Evolutionary conservation across 2,113 vertebrate genomes (phyloP).

Genomic region (Dromaius novaehollandiae): DNA sequence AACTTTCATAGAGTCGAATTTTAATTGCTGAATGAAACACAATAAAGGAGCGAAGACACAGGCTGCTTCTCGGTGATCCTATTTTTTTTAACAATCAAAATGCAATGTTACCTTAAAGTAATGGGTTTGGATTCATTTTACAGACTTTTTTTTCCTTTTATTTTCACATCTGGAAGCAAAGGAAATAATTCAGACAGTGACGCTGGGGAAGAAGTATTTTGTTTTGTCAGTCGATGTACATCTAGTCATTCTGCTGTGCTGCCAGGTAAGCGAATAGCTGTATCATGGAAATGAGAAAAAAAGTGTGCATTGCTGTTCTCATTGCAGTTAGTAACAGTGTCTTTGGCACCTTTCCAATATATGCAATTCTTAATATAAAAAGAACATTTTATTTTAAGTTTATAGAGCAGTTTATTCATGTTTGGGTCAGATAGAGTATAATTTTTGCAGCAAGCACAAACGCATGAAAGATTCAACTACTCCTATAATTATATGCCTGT

Average conservation of each 20-base stretch:
- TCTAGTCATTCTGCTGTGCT: not conserved
- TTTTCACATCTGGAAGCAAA: not conserved
- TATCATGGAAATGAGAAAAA: not conserved
- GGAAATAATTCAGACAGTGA: not conserved
- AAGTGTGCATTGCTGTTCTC: not conserved
- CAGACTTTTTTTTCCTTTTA: not conserved
- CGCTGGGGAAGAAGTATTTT: not conserved
- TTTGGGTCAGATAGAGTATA: not conserved
- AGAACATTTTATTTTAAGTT: not conserved
- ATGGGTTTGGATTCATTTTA: not conserved
- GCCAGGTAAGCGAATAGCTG: not conserved
- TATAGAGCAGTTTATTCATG: not conserved
- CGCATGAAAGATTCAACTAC: not conserved
- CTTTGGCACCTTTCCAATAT: not conserved
- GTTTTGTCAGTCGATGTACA: not conserved
- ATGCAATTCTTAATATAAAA: not conserved
- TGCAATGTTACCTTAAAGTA: not conserved
- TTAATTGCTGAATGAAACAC: not conserved
- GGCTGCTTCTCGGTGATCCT: not conserved
- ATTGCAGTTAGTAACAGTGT: not conserved
- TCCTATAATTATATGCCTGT: not conserved
- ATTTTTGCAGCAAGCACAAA: not conserved
- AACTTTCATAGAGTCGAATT: not conserved
- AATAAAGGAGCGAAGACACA: not conserved
- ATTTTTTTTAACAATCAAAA: not conserved